phyloP scores from a whole-genome alignment of 2,797 vertebrate genomes.

The Bradypodion pumilum region DNA sequence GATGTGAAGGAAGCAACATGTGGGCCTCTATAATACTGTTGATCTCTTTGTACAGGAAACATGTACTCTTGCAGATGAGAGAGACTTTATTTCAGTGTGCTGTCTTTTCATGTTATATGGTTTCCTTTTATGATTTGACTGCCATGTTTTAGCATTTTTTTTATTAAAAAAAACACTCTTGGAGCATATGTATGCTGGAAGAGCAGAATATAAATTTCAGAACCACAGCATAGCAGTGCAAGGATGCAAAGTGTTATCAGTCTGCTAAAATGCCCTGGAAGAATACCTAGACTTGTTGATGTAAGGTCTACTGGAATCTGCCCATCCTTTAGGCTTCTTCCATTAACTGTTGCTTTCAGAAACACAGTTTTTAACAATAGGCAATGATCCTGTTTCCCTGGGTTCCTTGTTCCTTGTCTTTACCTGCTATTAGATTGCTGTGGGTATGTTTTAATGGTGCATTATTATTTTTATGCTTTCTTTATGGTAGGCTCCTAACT shows the following conservation, averaged over 20 bases:
- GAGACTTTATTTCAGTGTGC: background rate
- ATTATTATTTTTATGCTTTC: background rate
- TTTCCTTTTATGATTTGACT: background rate
- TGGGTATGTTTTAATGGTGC: background rate
- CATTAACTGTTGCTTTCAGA: background rate
- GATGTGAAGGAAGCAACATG: background rate
- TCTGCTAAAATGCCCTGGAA: background rate
- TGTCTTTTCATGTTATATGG: background rate
- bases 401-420: background rate
- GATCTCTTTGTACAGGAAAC: background rate
- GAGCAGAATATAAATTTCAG: background rate
- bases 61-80: too few relatives aligned
- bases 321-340: background rate
- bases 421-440: background rate
- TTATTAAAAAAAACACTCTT: conserved; percentile 13
- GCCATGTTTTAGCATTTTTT: background rate
- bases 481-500: background rate
- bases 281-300: too few relatives aligned
- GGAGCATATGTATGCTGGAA: background rate
- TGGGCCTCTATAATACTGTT: background rate
- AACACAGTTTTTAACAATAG: background rate
- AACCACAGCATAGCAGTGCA: background rate
- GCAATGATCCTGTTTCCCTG: background rate
- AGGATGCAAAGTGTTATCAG: background rate
- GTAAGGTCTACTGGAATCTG: background rate